Evolutionary conservation across 2,113 vertebrate genomes (phyloP).

Genomic region (Anolis sagrei): DNA sequence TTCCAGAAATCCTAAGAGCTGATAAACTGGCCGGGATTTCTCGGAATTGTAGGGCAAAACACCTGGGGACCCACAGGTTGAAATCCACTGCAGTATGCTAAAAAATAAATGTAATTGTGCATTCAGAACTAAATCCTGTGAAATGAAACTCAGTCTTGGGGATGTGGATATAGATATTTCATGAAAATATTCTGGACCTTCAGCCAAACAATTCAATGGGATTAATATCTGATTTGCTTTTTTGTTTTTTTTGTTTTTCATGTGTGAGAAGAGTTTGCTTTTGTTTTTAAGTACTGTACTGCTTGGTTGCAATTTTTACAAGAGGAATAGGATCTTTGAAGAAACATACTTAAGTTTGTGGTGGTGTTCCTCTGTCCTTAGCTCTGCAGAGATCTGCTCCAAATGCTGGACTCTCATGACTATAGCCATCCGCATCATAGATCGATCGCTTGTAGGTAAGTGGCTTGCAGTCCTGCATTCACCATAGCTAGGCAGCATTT

Average conservation of each 20-base stretch:
- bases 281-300: neutral
- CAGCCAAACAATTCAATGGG: neutral
- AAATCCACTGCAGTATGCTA: too few relatives aligned
- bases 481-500: too few relatives aligned
- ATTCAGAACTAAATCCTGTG: neutral
- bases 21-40: too few relatives aligned
- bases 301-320: neutral
- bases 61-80: too few relatives aligned
- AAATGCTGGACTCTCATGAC: constrained; percentile 98
- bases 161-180: neutral
- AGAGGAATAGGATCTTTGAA: neutral
- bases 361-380: constrained; percentile 51
- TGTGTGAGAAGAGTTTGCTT: neutral
- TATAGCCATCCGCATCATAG: constrained; percentile 89
- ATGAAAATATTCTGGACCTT: neutral
- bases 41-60: too few relatives aligned
- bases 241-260: neutral
- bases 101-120: neutral
- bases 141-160: neutral
- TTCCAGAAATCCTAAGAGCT: too few relatives aligned
- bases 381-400: constrained; percentile 92
- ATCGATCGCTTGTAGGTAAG: constrained; percentile 88
- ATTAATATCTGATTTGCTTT: neutral
- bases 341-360: neutral
- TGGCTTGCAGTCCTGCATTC: neutral